A percentile compares a stretch with the other conserved stretches of the same genome.
phyloP scores from a whole-genome alignment of 2,888 invertebrate species.

The Macroteleia sp. region DNA sequence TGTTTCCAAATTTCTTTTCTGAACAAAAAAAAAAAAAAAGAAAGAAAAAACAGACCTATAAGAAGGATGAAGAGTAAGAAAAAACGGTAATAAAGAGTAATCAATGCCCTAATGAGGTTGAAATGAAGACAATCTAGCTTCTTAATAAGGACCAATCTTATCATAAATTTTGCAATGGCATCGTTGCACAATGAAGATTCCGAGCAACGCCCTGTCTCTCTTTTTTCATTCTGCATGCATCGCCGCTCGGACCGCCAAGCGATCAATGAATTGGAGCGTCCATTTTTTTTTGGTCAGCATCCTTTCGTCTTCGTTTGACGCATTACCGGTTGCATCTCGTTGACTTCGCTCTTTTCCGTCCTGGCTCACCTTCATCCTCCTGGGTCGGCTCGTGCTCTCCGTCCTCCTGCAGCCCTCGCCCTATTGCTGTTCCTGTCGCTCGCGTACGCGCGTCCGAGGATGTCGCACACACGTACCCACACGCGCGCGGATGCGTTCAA shows the following conservation, averaged over 20 bases:
- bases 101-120: too few relatives aligned
- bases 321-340: conserved; percentile 72
- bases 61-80: too few relatives aligned
- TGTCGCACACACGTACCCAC: conserved; percentile 51
- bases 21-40: too few relatives aligned
- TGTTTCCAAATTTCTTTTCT: too few relatives aligned
- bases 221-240: conserved; percentile 79
- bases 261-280: conserved; percentile 84
- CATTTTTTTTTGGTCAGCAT: conserved; percentile 82
- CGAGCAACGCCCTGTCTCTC: conserved; percentile 76
- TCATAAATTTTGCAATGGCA: conserved; percentile 16
- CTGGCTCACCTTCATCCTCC: conserved; percentile 63
- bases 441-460: conserved; percentile 38
- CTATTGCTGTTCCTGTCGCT: conserved; percentile 50
- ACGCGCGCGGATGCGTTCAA: conserved; percentile 30
- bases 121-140: too few relatives aligned
- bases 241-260: conserved; percentile 80
- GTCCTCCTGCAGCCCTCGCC: too few relatives aligned
- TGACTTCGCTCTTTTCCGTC: conserved; percentile 67
- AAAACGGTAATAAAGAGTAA: too few relatives aligned
- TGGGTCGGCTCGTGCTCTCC: conserved; percentile 40
- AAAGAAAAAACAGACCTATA: too few relatives aligned
- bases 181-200: conserved; percentile 74
- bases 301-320: conserved; percentile 74
- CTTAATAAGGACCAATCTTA: too few relatives aligned